phyloP scores from a whole-genome alignment of 2,888 invertebrate species.

The Cataglyphis albicans region DNA sequence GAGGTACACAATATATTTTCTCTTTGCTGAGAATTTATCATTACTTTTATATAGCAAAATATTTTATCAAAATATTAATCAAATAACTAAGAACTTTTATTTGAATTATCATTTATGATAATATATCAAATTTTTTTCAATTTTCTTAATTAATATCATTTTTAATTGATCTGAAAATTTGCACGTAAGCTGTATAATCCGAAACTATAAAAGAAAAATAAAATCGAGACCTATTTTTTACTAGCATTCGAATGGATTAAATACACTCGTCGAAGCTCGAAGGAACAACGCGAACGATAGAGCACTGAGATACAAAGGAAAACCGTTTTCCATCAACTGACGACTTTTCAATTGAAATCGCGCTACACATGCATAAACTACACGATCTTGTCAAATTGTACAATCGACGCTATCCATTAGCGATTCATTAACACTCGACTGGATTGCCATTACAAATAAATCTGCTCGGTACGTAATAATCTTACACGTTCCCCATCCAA shows the following conservation, averaged over 20 bases:
- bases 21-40: not conserved
- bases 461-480: constrained; percentile 53
- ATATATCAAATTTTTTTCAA: not conserved
- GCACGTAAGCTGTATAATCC: not conserved
- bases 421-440: constrained; percentile 56
- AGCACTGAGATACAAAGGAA: constrained; percentile 40
- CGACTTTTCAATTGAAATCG: constrained; percentile 28
- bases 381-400: constrained; percentile 20
- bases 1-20: not conserved
- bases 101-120: not conserved
- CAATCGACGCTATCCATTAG: constrained; percentile 62
- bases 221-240: not conserved
- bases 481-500: constrained; percentile 59
- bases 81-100: constrained; percentile 19
- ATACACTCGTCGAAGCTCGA: constrained; percentile 17
- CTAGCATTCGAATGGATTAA: constrained; percentile 15
- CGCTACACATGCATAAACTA: not conserved
- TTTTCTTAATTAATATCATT: not conserved
- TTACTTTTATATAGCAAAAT: not conserved
- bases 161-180: not conserved
- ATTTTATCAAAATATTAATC: too few relatives aligned
- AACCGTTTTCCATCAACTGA: constrained; percentile 7
- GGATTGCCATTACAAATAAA: constrained; percentile 58
- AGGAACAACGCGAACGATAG: constrained; percentile 25
- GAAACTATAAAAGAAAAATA: constrained; percentile 1